These are phyloP conservation scores for Trachelipus rathkii DNA, from an alignment of 1,140 invertebrate genomes.

Conservation along the genomic window DNA sequence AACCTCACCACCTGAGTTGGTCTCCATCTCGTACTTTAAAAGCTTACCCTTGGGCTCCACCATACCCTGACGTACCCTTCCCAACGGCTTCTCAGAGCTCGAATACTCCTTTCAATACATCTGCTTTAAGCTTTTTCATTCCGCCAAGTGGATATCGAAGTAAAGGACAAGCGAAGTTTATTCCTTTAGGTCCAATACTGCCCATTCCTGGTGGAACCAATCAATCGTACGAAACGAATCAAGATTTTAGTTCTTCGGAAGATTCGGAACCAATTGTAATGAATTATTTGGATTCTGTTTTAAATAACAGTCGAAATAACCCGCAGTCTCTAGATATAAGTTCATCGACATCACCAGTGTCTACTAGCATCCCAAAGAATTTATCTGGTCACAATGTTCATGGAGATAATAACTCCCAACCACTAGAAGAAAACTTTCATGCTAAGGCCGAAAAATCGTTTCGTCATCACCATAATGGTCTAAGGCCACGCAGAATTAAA, in stretches of 20 bases:
- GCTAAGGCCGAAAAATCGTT: background rate
- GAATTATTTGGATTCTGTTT: too few relatives aligned
- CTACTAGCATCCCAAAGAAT: background rate
- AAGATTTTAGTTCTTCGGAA: background rate
- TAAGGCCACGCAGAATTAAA: background rate
- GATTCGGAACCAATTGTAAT: background rate
- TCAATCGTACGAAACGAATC: background rate
- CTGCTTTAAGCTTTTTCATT: background rate
- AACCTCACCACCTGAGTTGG: background rate
- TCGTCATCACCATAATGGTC: constrained; percentile 1
- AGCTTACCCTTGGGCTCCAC: background rate
- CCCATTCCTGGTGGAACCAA: background rate
- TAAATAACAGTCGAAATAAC: too few relatives aligned
- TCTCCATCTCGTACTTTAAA: background rate
- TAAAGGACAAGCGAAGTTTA: background rate
- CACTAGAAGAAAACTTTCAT: background rate
- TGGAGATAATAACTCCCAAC: background rate
- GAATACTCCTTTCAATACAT: background rate
- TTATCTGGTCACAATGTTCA: background rate
- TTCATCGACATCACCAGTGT: too few relatives aligned
- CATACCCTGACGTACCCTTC: background rate
- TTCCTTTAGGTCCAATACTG: background rate
- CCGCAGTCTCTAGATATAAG: too few relatives aligned
- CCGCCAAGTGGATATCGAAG: background rate
- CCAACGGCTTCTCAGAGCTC: background rate